Percentiles rank a stretch among this genome's conserved stretches.
Evolutionary conservation across 1,140 invertebrate genomes (phyloP).

Genomic region (Drosophila grimshawi): DNA sequence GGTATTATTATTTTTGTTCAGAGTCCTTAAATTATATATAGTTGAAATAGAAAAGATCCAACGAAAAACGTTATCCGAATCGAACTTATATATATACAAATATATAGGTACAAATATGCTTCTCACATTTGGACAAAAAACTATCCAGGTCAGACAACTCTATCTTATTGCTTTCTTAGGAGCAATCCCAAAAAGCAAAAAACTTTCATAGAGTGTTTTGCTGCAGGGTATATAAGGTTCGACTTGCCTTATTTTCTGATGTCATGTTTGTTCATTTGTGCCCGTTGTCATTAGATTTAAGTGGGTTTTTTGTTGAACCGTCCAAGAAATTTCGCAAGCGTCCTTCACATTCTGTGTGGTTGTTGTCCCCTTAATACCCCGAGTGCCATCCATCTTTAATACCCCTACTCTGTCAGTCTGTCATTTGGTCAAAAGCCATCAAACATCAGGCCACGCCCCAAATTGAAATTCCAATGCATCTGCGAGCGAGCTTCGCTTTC

Average conservation of each 20-base stretch:
- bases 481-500: constrained; percentile 49
- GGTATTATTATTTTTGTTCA: background rate
- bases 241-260: too few relatives aligned
- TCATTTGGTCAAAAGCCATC: background rate
- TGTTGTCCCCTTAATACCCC: background rate
- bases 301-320: constrained; percentile 28
- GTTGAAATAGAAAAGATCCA: too few relatives aligned
- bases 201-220: too few relatives aligned
- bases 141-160: too few relatives aligned
- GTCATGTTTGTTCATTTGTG: too few relatives aligned
- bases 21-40: too few relatives aligned
- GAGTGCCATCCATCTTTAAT: constrained; percentile 10
- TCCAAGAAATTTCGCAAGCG: constrained; percentile 24
- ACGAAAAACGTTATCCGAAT: too few relatives aligned
- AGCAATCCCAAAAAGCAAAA: too few relatives aligned
- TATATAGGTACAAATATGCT: background rate
- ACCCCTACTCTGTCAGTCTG: background rate
- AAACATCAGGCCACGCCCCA: constrained; percentile 45
- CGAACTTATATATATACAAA: too few relatives aligned
- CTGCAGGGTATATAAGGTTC: too few relatives aligned
- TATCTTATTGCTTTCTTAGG: too few relatives aligned
- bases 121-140: constrained; percentile 1
- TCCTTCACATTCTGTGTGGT: constrained; percentile 20
- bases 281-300: constrained; percentile 37
- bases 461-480: constrained; percentile 47